Percentiles rank a stretch among this genome's conserved stretches.
Conservation (phyloP, 2,113 vertebrate genomes). For the Tyrannus savana region DNA sequence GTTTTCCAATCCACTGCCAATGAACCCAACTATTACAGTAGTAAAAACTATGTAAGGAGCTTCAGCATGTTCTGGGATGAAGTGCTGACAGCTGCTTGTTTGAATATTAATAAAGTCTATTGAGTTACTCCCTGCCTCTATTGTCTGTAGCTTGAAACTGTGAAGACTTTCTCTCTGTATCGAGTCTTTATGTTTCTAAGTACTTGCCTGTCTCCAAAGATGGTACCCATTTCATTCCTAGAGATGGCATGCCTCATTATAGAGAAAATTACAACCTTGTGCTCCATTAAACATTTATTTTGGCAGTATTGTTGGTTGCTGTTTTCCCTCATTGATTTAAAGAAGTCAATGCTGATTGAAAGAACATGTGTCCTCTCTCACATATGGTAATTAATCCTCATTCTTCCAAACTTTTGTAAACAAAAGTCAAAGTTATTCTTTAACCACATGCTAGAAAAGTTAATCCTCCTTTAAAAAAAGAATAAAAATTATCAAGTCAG, state of each 20-base stretch:
- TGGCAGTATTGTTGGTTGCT: constrained; percentile 31
- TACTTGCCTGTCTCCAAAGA: not conserved
- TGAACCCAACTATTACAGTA: not conserved
- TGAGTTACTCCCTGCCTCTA: constrained; percentile 7
- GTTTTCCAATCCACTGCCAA: constrained; percentile 17
- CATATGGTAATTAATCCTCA: not conserved
- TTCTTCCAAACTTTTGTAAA: constrained; percentile 11
- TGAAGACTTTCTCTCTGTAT: not conserved
- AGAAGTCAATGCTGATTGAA: constrained; percentile 40
- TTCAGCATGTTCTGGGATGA: constrained; percentile 5
- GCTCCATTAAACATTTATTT: constrained; percentile 50
- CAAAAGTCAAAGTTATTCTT: not conserved
- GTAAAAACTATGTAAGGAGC: constrained; percentile 14
- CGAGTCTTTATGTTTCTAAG: not conserved
- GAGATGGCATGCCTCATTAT: not conserved
- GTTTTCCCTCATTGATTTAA: not conserved
- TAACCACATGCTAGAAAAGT: not conserved
- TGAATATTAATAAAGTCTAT: constrained; percentile 55
- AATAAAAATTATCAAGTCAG: not conserved
- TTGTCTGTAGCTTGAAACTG: constrained; percentile 11
- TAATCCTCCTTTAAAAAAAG: not conserved
- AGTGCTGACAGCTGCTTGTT: constrained; percentile 53
- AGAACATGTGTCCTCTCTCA: not conserved
- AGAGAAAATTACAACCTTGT: constrained; percentile 40
- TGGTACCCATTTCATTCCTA: not conserved